Evolutionary conservation across 2,888 invertebrate genomes (phyloP).

Genomic region (Cartodere bifasciata): DNA sequence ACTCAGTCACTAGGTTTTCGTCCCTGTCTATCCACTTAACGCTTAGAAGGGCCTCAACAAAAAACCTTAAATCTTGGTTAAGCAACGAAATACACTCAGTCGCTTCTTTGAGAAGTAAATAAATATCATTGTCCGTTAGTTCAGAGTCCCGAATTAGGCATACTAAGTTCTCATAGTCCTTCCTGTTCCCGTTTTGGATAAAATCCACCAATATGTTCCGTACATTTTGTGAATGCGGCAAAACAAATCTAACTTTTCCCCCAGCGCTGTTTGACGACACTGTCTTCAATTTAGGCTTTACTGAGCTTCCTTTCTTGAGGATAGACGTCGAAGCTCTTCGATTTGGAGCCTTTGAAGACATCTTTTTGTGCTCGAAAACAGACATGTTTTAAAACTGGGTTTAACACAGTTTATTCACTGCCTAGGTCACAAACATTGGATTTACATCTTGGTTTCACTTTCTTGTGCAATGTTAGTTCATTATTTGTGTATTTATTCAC

Average conservation of each 20-base stretch:
- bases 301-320: conserved; percentile 20
- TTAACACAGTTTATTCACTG: too few species aligned
- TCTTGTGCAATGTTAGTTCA: too few species aligned
- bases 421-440: too few species aligned
- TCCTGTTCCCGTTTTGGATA: conserved; percentile 29
- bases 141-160: conserved; percentile 38
- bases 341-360: conserved; percentile 9
- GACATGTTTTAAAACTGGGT: too few species aligned
- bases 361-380: too few species aligned
- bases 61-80: conserved; percentile 40
- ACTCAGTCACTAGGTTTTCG: conserved; percentile 39
- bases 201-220: conserved; percentile 36
- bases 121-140: conserved; percentile 43
- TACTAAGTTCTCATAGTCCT: conserved; percentile 40
- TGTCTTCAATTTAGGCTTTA: conserved; percentile 18
- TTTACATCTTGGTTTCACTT: too few species aligned
- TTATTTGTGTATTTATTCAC: too few species aligned
- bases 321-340: conserved; percentile 24
- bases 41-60: conserved; percentile 47
- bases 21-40: conserved; percentile 45
- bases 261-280: conserved; percentile 15
- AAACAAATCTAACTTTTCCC: conserved; percentile 34
- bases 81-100: conserved; percentile 45
- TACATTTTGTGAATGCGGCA: conserved; percentile 37
- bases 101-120: conserved; percentile 42